Conservation (phyloP, 1,140 invertebrate species). For the Doryteuthis pealeii region DNA sequence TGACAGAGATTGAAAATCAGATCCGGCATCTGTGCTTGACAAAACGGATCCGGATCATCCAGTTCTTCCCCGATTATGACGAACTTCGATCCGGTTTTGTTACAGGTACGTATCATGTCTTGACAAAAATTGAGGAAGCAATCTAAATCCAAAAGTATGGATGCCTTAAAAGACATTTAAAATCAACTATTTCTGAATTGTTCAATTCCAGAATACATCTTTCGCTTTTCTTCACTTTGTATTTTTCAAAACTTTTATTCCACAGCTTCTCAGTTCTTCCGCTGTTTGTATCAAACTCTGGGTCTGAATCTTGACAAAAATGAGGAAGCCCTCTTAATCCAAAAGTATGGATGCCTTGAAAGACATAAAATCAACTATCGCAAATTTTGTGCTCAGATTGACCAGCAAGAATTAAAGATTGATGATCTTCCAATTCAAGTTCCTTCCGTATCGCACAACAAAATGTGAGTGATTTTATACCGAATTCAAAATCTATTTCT, state of each 20-base stretch:
- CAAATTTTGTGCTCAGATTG: slow-evolving; percentile 46
- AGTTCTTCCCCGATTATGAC: slow-evolving; percentile 60
- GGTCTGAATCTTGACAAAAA: slow-evolving; percentile 47
- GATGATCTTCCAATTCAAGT: too few relatives aligned
- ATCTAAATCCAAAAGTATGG: too few relatives aligned
- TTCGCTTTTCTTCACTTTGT: background rate
- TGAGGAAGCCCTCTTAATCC: slow-evolving; percentile 44
- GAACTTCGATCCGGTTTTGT: slow-evolving; percentile 58
- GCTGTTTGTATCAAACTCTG: slow-evolving; percentile 55
- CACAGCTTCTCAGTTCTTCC: slow-evolving; percentile 56
- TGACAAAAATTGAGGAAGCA: too few relatives aligned
- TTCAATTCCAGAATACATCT: background rate
- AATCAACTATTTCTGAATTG: too few relatives aligned
- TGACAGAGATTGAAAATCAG: slow-evolving; percentile 41
- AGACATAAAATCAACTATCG: slow-evolving; percentile 56
- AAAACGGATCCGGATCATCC: slow-evolving; percentile 52
- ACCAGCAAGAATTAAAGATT: too few relatives aligned
- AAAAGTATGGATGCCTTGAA: slow-evolving; percentile 51
- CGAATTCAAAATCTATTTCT: too few relatives aligned
- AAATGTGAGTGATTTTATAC: too few relatives aligned
- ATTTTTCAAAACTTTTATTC: slow-evolving; percentile 7
- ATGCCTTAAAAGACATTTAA: too few relatives aligned
- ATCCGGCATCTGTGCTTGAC: slow-evolving; percentile 53
- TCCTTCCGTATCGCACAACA: too few relatives aligned
- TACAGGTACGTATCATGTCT: slow-evolving; percentile 43